phyloP scores from a whole-genome alignment of 2,797 vertebrate genomes.

The Melanotaenia pygmaea region DNA sequence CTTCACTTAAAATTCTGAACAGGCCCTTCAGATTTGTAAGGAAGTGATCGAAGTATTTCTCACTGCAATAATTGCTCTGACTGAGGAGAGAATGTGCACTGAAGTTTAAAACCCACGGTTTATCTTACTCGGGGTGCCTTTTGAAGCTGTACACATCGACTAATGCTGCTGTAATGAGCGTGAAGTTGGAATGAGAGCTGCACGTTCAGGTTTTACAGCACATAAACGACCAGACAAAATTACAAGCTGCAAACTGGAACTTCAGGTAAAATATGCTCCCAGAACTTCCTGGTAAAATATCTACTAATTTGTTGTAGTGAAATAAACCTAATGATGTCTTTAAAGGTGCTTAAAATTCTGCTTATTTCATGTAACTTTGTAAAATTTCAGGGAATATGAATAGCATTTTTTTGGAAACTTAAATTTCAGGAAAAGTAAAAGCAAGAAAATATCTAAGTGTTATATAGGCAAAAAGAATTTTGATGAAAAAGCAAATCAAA shows the following conservation, averaged over 20 bases:
- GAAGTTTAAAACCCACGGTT: background rate
- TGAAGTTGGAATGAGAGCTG: background rate
- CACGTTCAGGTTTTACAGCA: no score
- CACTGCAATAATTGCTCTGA: background rate
- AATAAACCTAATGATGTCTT: no score
- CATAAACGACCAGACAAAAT: no score
- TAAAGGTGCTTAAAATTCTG: no score
- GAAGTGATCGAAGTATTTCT: background rate
- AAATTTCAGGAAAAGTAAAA: background rate
- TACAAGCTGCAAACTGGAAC: no score
- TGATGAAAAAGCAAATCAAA: constrained; percentile 9
- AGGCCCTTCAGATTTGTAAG: background rate
- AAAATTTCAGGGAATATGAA: no score
- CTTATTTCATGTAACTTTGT: no score
- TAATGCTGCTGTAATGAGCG: no score
- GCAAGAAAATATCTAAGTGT: background rate
- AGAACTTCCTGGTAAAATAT: no score
- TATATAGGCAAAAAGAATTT: background rate
- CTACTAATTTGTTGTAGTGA: no score
- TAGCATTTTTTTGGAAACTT: no score
- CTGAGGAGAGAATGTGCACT: background rate
- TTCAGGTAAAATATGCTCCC: no score
- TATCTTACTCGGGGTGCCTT: background rate
- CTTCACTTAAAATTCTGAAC: background rate
- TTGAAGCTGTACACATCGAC: background rate